Evolutionary conservation across 2,113 vertebrate genomes (phyloP), one percentile per base, ranked within the genome.

Genomic region (Rissa tridactyla): DNA sequence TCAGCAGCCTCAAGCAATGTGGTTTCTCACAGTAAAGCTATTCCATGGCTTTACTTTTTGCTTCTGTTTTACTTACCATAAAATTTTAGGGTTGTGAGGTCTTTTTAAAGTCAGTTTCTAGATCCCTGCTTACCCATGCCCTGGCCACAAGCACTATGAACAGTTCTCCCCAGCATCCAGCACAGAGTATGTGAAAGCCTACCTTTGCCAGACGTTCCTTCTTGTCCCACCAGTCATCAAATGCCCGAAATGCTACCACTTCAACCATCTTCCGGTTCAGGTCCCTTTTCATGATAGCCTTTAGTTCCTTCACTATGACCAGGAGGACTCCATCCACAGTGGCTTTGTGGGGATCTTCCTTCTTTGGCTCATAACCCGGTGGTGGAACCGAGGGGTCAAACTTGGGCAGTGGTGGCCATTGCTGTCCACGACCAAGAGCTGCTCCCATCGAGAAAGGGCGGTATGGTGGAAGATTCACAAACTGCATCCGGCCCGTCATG

Each of bases 261-360:
- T 99, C 99, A 55, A 99, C 99, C 99, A 99, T 99, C 97, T 99
- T 99, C 70, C 99, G 98, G 97, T 99, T 99, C 86, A 99, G 98
- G 98, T 99, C 99, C 66, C 99, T 98, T 97, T 99, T 99, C 99
- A 99, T 99, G 97, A 99, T 99, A 94, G 99, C 99, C 97, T 99
- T 99, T 20, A 99, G 98, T n/a, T 99, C 99, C 89, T 99, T 99
- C 92, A 99, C 99, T 3, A 99, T 99, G 85, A 99, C 99, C 96
- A 99, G 95, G 52, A 99, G 98, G 42, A 99, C 99, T 0, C 99
- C 99, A 1, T 99, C 99, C 62, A 99, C 99, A 0, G 99, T 99
- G 90, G 99, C 99, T 96, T 99, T 99, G 97, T 99, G 99, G 0
- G 99, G 99, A 95, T 99, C 99, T 94, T 99, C 99, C 96, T 99